Evolutionary conservation across 1,140 invertebrate species (phyloP), one percentile per base, ranked within the genome.

Genomic region (Leptopilina boulardi): DNA sequence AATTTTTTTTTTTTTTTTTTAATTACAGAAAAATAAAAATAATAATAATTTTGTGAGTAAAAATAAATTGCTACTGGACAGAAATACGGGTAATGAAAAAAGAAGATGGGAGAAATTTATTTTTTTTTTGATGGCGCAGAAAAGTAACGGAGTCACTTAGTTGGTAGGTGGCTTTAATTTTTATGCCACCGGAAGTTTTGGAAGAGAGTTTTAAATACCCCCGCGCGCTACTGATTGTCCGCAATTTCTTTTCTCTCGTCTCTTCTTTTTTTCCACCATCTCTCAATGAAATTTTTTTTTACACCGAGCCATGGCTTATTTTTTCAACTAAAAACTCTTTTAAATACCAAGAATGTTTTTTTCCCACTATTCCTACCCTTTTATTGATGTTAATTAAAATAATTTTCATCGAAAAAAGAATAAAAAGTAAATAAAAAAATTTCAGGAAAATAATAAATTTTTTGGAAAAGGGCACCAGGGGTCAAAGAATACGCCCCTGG

Each of bases 71-170:
- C n/a, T n/a, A 6, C 34, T 38, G 21, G 72, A 18, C 30, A 81
- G 82, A 71, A 80, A 80, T 75, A 71, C 47, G 38, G 77, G 77
- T 77, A 83, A 82, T 84, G 74, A 82, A 80, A 80, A 78, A 73
- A 26, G 71, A 78, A 81, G 47, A 75, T 23, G 59, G 70, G 47
- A 73, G 13, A 59, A 47, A 71, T 72, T 76, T 30, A 47, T 72
- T 59, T 30, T 47, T 72, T 66, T 70, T 81, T 77, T 59, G 73
- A 75, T 74, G 59, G 72, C 72, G 47, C 80, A 71, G 74, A 77
- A 82, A 77, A 82, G 76, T 80, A 82, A 80, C 78, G 75, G 76
- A 77, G 77, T 78, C 82, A 84, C 83, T 84, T 84, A 84, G 78
- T 74, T 77, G 78, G n/a, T n/a, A n/a, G 77, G 51, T 77, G 72